These are phyloP conservation scores for Calycopis cecrops DNA, from an alignment of 1,140 invertebrate species.

Conservation along the genomic window DNA sequence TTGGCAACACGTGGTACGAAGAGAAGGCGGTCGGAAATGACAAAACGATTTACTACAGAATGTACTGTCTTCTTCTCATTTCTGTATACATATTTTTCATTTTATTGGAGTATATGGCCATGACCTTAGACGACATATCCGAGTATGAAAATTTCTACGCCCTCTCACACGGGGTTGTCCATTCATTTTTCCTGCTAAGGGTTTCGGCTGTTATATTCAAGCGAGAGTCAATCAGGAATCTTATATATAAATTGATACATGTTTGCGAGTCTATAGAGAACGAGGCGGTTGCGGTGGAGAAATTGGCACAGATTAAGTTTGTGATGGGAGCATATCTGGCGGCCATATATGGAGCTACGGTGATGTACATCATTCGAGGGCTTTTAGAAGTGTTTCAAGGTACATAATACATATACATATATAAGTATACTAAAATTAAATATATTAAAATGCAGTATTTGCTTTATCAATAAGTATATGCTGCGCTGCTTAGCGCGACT, in stretches of 20 bases:
- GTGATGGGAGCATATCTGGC: not conserved
- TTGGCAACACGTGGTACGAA: not conserved
- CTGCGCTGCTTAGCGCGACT: too few species aligned
- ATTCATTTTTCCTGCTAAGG: not conserved
- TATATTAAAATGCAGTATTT: too few species aligned
- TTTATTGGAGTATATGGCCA: not conserved
- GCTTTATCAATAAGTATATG: too few species aligned
- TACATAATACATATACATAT: too few species aligned
- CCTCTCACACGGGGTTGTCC: not conserved
- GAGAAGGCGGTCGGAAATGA: not conserved
- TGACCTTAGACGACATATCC: not conserved
- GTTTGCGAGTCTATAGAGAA: not conserved
- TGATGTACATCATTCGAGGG: constrained; percentile 1
- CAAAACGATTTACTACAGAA: not conserved
- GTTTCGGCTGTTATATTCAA: not conserved
- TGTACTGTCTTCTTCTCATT: not conserved
- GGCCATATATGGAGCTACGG: not conserved
- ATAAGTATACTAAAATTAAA: too few species aligned
- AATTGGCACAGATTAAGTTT: not conserved
- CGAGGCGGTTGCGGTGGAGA: not conserved
- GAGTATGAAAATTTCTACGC: not conserved
- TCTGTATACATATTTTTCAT: not conserved
- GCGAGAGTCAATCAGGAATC: not conserved
- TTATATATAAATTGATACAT: not conserved
- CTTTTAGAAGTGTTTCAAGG: not conserved